Conservation (phyloP, 2,888 invertebrate species). For the Drosophila paracracens region DNA sequence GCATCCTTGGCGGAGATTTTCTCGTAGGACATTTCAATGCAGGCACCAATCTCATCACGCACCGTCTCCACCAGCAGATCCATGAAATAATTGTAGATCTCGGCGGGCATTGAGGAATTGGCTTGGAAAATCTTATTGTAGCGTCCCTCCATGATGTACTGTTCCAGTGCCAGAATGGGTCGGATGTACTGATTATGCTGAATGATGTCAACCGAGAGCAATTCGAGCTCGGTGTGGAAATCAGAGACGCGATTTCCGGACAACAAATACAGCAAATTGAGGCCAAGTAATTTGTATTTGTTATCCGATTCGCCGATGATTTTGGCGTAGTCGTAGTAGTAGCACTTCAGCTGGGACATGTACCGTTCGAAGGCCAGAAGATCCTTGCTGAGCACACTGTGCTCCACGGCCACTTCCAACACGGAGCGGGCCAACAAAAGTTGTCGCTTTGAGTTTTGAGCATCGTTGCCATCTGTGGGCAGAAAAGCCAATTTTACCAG, state of each 20-base stretch:
- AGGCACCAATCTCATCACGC: constrained; percentile 97
- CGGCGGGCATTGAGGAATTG: constrained; percentile 97
- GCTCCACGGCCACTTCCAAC: constrained; percentile 97
- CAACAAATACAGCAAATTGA: constrained; percentile 96
- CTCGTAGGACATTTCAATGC: constrained; percentile 98
- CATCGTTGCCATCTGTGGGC: constrained; percentile 92
- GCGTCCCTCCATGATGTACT: constrained; percentile 99
- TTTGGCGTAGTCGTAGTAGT: constrained; percentile 94
- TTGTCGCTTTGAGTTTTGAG: constrained; percentile 90
- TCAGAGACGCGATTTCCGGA: constrained; percentile 99
- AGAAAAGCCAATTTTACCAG: constrained; percentile 93
- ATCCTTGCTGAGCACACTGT: constrained; percentile 96
- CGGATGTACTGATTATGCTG: constrained; percentile 97
- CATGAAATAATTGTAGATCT: constrained; percentile 98
- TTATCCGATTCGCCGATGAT: constrained; percentile 93
- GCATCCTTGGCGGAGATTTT: constrained; percentile 95
- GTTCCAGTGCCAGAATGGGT: constrained; percentile 97
- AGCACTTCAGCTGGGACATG: constrained; percentile 98
- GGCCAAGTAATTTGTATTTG: constrained; percentile 96
- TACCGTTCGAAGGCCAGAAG: constrained; percentile 98
- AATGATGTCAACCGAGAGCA: constrained; percentile 95
- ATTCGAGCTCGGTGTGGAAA: constrained; percentile 98
- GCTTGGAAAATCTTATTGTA: constrained; percentile 98
- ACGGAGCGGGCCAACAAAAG: constrained; percentile 94
- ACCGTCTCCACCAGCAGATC: constrained; percentile 98